Percentiles rank a stretch among this genome's conserved stretches.
phyloP scores from a whole-genome alignment of 2,888 invertebrate genomes.

The Epinotia demarniana region DNA sequence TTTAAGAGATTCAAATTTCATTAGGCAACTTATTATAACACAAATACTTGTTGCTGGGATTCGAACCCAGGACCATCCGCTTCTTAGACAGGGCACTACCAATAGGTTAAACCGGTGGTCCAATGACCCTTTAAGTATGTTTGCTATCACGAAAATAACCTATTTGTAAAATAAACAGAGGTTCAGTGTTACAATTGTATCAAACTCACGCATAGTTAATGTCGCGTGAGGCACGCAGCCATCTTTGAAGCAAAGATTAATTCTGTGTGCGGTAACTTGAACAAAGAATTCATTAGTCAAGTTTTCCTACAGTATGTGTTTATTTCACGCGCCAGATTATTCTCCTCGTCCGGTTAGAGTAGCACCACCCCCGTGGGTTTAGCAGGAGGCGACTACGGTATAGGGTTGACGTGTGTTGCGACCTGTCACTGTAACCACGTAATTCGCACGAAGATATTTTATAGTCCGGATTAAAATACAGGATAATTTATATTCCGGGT shows the following conservation, averaged over 20 bases:
- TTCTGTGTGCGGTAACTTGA: conserved; percentile 13
- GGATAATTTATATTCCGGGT: too few relatives aligned
- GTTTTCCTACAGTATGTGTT: background rate
- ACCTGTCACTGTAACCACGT: too few relatives aligned
- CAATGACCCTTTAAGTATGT: background rate
- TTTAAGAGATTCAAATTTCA: too few relatives aligned
- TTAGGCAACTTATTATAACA: too few relatives aligned
- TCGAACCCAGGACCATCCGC: too few relatives aligned
- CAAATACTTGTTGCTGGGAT: too few relatives aligned
- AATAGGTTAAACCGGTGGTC: background rate
- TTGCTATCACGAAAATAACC: conserved; percentile 12
- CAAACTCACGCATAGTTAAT: conserved; percentile 26
- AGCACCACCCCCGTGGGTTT: too few relatives aligned
- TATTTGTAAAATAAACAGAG: conserved; percentile 12
- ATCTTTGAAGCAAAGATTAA: conserved; percentile 24
- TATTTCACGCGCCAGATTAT: background rate
- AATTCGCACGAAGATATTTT: too few relatives aligned
- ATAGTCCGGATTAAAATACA: too few relatives aligned
- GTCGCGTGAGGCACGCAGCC: conserved; percentile 36
- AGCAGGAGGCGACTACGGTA: too few relatives aligned
- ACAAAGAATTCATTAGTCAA: conserved; percentile 24
- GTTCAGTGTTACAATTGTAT: conserved; percentile 22
- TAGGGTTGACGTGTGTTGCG: too few relatives aligned
- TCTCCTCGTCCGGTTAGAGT: background rate
- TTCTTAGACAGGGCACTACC: too few relatives aligned